Evolutionary conservation across 1,140 invertebrate species (phyloP).

Genomic region (Zophobas atratus): DNA sequence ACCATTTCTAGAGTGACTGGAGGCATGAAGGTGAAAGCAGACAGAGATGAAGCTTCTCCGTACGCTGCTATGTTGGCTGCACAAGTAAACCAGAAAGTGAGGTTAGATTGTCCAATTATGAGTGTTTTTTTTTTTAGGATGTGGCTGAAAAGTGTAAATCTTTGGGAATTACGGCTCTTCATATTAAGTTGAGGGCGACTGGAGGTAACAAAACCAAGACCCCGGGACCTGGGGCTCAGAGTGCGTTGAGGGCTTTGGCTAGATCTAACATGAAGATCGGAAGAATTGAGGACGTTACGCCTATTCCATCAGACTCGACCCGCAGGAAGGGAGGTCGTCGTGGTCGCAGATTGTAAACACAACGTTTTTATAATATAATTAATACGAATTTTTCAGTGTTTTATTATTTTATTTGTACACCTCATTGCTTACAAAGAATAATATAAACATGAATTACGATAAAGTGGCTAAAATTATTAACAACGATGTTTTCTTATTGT

Average conservation of each 20-base stretch:
- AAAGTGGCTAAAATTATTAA: no score
- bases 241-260: slow-evolving; percentile 96
- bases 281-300: slow-evolving; percentile 99
- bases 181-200: slow-evolving; percentile 98
- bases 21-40: slow-evolving; percentile 99
- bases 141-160: slow-evolving; percentile 99
- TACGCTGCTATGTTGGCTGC: slow-evolving; percentile 99
- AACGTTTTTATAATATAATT: slow-evolving; percentile 32
- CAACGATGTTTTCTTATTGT: not conserved
- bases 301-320: slow-evolving; percentile 98
- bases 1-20: slow-evolving; percentile 99
- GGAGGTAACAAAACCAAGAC: slow-evolving; percentile 99
- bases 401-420: slow-evolving; percentile 70
- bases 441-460: not conserved
- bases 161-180: slow-evolving; percentile 96
- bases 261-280: slow-evolving; percentile 99
- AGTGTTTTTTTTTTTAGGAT: slow-evolving; percentile 78
- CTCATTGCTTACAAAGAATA: slow-evolving; percentile 69
- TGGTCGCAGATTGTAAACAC: slow-evolving; percentile 95
- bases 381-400: not conserved
- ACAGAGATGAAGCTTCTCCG: slow-evolving; percentile 99
- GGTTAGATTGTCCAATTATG: not conserved
- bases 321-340: slow-evolving; percentile 99
- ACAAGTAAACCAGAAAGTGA: slow-evolving; percentile 77
- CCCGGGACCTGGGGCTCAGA: slow-evolving; percentile 98